These are phyloP conservation scores for Nebria salina DNA, from an alignment of 2,888 invertebrate genomes.

Conservation along the genomic window DNA sequence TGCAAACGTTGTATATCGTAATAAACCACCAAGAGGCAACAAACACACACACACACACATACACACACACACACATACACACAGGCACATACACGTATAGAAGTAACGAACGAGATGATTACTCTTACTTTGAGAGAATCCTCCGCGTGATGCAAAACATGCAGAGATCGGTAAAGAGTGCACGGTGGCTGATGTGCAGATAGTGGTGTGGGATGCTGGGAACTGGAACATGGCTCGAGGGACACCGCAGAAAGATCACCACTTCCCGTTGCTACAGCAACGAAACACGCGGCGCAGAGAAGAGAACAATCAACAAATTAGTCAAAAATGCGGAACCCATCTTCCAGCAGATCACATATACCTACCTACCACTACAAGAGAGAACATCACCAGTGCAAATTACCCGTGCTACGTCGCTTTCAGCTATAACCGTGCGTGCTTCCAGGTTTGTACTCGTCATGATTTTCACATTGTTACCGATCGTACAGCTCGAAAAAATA, in stretches of 20 bases:
- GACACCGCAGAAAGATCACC: slow-evolving; percentile 50
- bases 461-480: slow-evolving; percentile 5
- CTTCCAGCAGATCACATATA: slow-evolving; percentile 8
- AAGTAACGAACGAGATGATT: not conserved
- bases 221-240: slow-evolving; percentile 59
- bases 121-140: not conserved
- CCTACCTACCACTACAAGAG: slow-evolving; percentile 9
- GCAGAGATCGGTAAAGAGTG: slow-evolving; percentile 73
- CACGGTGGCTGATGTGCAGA: slow-evolving; percentile 55
- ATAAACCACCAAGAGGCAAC: slow-evolving; percentile 2
- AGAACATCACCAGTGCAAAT: slow-evolving; percentile 38
- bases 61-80: no score
- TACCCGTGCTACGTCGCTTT: slow-evolving; percentile 35
- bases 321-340: slow-evolving; percentile 58
- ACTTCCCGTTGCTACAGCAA: slow-evolving; percentile 55
- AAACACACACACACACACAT: not conserved
- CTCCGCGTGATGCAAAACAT: slow-evolving; percentile 52
- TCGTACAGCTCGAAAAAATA: not conserved
- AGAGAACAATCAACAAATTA: slow-evolving; percentile 55
- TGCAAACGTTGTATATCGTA: slow-evolving; percentile 2
- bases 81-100: no score
- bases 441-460: slow-evolving; percentile 14
- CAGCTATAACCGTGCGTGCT: slow-evolving; percentile 26
- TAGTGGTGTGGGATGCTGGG: slow-evolving; percentile 53
- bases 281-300: slow-evolving; percentile 52